Percentiles rank a stretch among this genome's conserved stretches.
These are phyloP conservation scores for Lacanobia wlatinum DNA, from an alignment of 2,888 invertebrate species.

Conservation along the genomic window DNA sequence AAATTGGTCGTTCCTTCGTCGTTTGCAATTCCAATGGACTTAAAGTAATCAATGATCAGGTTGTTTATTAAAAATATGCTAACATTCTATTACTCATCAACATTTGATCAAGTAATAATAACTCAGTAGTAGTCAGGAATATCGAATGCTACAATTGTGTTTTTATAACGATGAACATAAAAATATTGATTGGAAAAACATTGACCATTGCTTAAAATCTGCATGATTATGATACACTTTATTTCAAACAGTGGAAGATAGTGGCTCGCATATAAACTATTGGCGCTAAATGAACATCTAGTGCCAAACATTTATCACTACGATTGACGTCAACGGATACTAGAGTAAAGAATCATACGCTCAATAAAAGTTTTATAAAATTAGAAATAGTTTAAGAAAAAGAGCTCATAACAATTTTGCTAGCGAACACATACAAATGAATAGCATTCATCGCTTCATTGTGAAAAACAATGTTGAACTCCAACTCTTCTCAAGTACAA, in stretches of 20 bases:
- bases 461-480: neutral
- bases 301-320: conserved; percentile 51
- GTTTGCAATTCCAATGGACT: conserved; percentile 65
- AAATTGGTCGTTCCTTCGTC: conserved; percentile 67
- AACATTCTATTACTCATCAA: conserved; percentile 49
- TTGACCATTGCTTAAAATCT: conserved; percentile 18
- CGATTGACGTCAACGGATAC: conserved; percentile 46
- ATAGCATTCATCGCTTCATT: neutral
- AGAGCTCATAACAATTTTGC: neutral
- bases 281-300: conserved; percentile 31
- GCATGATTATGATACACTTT: conserved; percentile 1
- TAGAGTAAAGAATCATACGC: conserved; percentile 11
- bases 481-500: neutral
- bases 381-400: conserved; percentile 4
- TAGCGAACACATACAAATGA: neutral
- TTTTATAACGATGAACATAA: conserved; percentile 2
- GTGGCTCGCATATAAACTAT: conserved; percentile 26
- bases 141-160: neutral
- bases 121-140: neutral
- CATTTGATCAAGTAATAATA: conserved; percentile 43
- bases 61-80: conserved; percentile 62
- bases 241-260: conserved; percentile 28
- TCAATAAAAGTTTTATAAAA: conserved; percentile 11
- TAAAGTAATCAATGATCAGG: conserved; percentile 63
- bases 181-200: neutral